Percentiles rank a stretch among this genome's conserved stretches.
phyloP scores from a whole-genome alignment of 2,888 invertebrate genomes.

The Lasioglossum vierecki region DNA sequence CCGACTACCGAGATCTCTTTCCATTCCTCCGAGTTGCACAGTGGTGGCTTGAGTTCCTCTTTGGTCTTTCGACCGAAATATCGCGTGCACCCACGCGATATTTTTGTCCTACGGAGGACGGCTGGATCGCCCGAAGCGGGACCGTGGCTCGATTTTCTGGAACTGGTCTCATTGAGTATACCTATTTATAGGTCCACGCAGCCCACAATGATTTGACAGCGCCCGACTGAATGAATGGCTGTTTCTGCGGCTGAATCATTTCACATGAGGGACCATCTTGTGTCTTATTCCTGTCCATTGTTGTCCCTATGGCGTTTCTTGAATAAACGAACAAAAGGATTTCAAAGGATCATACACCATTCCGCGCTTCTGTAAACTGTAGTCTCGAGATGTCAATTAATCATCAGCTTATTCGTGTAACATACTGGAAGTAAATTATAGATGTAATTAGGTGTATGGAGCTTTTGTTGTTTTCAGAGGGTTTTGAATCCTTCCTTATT shows the following conservation, averaged over 20 bases:
- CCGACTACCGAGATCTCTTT: background rate
- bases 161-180: conserved; percentile 61
- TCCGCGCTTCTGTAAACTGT: background rate
- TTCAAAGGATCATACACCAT: background rate
- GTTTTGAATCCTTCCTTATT: background rate
- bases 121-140: conserved; percentile 44
- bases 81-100: conserved; percentile 54
- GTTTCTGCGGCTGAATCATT: conserved; percentile 52
- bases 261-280: conserved; percentile 44
- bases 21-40: background rate
- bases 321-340: background rate
- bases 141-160: conserved; percentile 56
- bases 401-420: background rate
- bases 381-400: background rate
- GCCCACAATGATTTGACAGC: conserved; percentile 29
- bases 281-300: conserved; percentile 19
- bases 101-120: conserved; percentile 42
- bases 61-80: conserved; percentile 22
- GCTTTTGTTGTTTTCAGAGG: background rate
- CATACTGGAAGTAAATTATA: background rate
- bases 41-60: conserved; percentile 10
- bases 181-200: conserved; percentile 62
- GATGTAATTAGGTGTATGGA: background rate
- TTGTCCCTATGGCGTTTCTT: background rate
- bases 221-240: conserved; percentile 62